Base-by-base conservation (phyloP, 2,797 vertebrate genomes). In the Vespertilio murinus region DNA sequence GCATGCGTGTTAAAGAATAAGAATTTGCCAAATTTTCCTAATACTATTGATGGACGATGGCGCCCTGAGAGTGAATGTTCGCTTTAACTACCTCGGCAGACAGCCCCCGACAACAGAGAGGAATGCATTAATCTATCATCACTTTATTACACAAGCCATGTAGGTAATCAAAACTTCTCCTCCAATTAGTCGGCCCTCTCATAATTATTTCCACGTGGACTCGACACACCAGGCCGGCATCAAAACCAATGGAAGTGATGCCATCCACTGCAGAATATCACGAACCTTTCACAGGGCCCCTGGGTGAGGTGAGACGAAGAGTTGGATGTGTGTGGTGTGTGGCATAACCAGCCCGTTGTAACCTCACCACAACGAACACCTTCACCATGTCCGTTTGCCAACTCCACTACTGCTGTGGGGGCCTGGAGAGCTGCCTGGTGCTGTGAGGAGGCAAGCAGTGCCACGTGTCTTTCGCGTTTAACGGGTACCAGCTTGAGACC, bases 161-260 rank as follows among this genome's bases (percentile, higher is more conserved):
- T 77, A 85, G 80, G 84, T 25, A 56, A 67, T 71, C 52, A 89
- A 94, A 91, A 61, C 59, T 90, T 96, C 71, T 91, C 40, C 54
- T 91, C 71, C 71, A 81, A 65, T 85, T 87, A 87, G 65, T 69
- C 23, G 64, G 86, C 20, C 30, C 54, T 87, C 23, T 80, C 35
- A 52, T 80, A 92, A 74, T 84, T 94, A 90, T 87, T 94, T 90
- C 42, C 30, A 56, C 45, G 88, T 78, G 80, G 88, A 56, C 54
- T 52, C 69, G 69, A 65, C 10, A 49, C 59, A 91, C 59, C 4
- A 81, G 49, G 17, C 20, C 94, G 20, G 4, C 45, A 86, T 35
- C 45, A 38, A 45, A 71, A 52, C 54, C 64, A 69, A 20, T 70
- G 18, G 23, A 91, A 52, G 65, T 6, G 52, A 71, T 64, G 25